Evolutionary conservation across 2,888 invertebrate genomes (phyloP).

Genomic region (Ecliptopera silaceata): DNA sequence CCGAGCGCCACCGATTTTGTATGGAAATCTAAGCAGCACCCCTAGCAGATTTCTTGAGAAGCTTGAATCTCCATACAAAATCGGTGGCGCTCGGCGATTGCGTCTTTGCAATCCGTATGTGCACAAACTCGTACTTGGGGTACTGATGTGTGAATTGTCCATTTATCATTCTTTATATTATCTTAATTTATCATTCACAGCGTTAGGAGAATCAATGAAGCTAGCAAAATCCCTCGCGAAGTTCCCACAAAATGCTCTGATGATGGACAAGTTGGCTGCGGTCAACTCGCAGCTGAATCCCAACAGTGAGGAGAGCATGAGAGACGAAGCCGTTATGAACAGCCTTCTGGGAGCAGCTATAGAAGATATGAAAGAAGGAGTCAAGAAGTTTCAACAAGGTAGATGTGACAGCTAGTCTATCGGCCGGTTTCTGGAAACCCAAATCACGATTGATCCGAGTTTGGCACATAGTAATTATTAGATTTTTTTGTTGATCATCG

Average conservation of each 20-base stretch:
- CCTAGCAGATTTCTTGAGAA: too few relatives aligned
- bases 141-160: not conserved
- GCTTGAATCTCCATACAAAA: too few relatives aligned
- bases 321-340: constrained; percentile 87
- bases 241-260: constrained; percentile 89
- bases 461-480: too few relatives aligned
- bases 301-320: constrained; percentile 86
- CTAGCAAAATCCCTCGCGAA: constrained; percentile 88
- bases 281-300: constrained; percentile 84
- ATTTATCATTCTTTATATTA: constrained; percentile 28
- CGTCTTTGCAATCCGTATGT: too few relatives aligned
- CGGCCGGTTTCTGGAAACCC: too few relatives aligned
- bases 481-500: too few relatives aligned
- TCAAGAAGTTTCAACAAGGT: constrained; percentile 86
- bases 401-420: not conserved
- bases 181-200: too few relatives aligned
- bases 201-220: constrained; percentile 89
- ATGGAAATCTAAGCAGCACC: too few relatives aligned
- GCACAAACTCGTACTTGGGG: too few relatives aligned
- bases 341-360: constrained; percentile 85
- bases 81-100: too few relatives aligned
- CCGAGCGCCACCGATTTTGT: too few relatives aligned
- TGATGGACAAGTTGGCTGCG: constrained; percentile 76
- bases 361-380: constrained; percentile 86
- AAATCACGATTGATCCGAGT: too few relatives aligned